A percentile compares a stretch with the other conserved stretches of the same genome.
phyloP scores from a whole-genome alignment of 1,140 invertebrate genomes.

The Drosophila malerkotliana region DNA sequence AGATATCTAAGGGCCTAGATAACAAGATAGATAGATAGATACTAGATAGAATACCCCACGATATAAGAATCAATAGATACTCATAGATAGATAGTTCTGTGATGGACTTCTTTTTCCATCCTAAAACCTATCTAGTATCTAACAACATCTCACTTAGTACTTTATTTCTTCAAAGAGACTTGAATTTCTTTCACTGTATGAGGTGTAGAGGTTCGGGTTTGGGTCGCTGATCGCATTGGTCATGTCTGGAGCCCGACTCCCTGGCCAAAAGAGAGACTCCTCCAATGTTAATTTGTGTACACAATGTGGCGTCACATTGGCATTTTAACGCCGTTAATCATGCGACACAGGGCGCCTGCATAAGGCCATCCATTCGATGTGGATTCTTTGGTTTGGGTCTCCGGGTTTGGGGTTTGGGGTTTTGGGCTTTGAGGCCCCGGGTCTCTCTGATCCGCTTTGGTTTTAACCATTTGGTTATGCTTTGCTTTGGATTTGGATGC shows the following conservation, averaged over 20 bases:
- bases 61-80: too few species aligned
- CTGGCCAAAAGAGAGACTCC: conserved; percentile 42
- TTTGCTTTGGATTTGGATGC: conserved; percentile 32
- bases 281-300: conserved; percentile 83
- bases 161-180: too few species aligned
- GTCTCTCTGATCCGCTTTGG: conserved; percentile 3
- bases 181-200: neutral
- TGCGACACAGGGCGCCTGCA: conserved; percentile 82
- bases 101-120: neutral
- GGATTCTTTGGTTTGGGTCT: conserved; percentile 36
- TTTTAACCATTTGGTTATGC: conserved; percentile 24
- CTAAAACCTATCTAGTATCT: neutral
- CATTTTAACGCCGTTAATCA: conserved; percentile 84
- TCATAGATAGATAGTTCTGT: too few species aligned
- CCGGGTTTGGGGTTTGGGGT: too few species aligned
- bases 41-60: neutral
- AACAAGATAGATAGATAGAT: neutral
- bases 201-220: conserved; percentile 11
- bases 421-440: conserved; percentile 16
- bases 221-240: conserved; percentile 50
- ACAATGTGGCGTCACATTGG: conserved; percentile 83
- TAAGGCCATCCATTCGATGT: conserved; percentile 66
- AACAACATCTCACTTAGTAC: too few species aligned
- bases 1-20: neutral
- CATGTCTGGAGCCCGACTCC: conserved; percentile 35